A percentile compares a stretch with the other conserved stretches of the same genome.
phyloP scores from a whole-genome alignment of 2,888 invertebrate genomes.

The Coelinius sp. region DNA sequence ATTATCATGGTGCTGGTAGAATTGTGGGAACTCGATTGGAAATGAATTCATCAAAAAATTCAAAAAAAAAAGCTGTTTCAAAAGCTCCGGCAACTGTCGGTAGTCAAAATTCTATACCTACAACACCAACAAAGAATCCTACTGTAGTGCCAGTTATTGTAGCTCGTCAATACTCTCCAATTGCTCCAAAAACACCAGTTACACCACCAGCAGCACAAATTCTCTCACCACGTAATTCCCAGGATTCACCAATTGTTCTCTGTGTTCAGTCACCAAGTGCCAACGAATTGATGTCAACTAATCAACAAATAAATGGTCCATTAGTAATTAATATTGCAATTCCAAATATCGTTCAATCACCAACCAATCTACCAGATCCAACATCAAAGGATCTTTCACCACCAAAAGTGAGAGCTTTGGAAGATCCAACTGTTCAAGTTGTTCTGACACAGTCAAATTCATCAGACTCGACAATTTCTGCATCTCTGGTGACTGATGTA shows the following conservation, averaged over 20 bases:
- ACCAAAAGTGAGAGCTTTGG: constrained; percentile 30
- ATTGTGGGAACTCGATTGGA: not conserved
- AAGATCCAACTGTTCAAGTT: constrained; percentile 36
- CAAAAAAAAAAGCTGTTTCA: too few species aligned
- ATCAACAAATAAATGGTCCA: not conserved
- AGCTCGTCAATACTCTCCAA: not conserved
- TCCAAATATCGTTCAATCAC: not conserved
- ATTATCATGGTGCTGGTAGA: not conserved
- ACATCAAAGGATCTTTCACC: not conserved
- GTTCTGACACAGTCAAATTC: constrained; percentile 5
- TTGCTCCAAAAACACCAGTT: not conserved
- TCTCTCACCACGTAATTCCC: not conserved
- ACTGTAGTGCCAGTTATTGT: not conserved
- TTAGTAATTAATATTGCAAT: not conserved
- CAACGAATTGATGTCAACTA: not conserved
- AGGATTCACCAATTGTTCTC: not conserved
- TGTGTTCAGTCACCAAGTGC: not conserved
- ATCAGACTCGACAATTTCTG: constrained; percentile 18
- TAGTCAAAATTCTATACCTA: not conserved
- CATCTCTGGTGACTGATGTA: constrained; percentile 17
- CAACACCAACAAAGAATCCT: not conserved
- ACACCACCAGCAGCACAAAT: not conserved
- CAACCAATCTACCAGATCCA: not conserved
- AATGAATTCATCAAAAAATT: too few species aligned
- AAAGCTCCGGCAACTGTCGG: too few species aligned